phyloP scores from a whole-genome alignment of 2,113 vertebrate species.

The Miniopterus natalensis region DNA sequence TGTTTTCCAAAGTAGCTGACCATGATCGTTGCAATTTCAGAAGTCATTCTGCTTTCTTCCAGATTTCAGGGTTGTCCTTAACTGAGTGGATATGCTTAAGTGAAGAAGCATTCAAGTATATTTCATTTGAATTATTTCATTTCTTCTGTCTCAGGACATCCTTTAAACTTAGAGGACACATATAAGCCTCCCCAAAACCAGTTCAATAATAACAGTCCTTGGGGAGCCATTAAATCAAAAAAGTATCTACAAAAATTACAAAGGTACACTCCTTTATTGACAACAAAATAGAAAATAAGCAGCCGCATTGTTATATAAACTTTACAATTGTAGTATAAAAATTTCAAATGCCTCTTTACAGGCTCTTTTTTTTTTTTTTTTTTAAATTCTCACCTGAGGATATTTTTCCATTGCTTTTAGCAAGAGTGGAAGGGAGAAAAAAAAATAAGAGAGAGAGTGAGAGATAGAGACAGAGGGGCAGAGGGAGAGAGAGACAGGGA shows the following conservation, averaged over 20 bases:
- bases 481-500: too few relatives aligned
- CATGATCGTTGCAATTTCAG: conserved; percentile 21
- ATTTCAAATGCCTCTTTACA: background rate
- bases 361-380: background rate
- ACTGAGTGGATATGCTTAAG: background rate
- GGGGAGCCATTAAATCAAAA: background rate
- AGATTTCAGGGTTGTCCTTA: conserved; percentile 3
- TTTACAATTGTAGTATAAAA: background rate
- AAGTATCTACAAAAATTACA: background rate
- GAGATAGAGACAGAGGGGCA: too few relatives aligned
- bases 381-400: background rate
- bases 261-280: background rate
- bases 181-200: background rate
- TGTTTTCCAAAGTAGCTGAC: background rate
- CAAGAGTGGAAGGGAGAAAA: too few relatives aligned
- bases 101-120: background rate
- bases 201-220: background rate
- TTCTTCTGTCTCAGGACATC: background rate
- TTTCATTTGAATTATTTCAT: conserved; percentile 2
- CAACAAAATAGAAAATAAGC: conserved; percentile 49
- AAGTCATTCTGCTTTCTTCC: background rate
- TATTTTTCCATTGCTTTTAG: too few relatives aligned
- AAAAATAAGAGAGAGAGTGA: too few relatives aligned
- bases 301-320: background rate
- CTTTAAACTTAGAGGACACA: conserved; percentile 1